Evolutionary conservation across 2,888 invertebrate species (phyloP), one percentile per base, ranked within the genome.

Genomic region (Acronicta alni): DNA sequence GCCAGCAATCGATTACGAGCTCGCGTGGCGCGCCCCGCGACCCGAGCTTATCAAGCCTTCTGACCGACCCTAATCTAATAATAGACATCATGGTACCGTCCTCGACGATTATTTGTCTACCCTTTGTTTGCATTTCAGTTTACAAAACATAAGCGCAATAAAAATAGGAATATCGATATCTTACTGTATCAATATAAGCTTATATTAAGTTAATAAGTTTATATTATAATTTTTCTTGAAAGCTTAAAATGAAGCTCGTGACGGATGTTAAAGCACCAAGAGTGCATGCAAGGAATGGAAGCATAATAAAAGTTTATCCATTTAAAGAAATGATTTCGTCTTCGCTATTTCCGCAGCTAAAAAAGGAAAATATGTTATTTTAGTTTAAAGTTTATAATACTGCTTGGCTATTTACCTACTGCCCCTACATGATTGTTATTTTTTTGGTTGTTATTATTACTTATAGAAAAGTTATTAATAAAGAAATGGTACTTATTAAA

Each of bases 31-130:
- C 86, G 77, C 86, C 85, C 82, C 76, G 77, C 76, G 79, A 74
- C 82, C 82, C 80, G 70, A 77, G 79, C 80, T 84, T 87, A 86
- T 87, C 87, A 84, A 83, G 81, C 86, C 82, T 84, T 84, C 81
- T 72, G 72, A 62, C 77, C 86, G 87, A 88, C 88, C 84, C 85
- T 89, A 87, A 89, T 89, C 89, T 88, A 89, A 89, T 89, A 87
- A 89, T 88, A 89, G 87, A 84, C 75, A 60, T 67, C 75, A 77
- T 82, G 80, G 79, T 79, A 79, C 63, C 86, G 79, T 79, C 80
- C 77, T 78, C 75, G 57, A 66, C 52, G 41, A 12, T 17, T 63
- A 72, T 62, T 68, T 62, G 61, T 65, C 53, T 68, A 60, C 57
- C 59, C 57, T 68, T 72, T 74, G 65, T 75, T 72, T 68, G 65